phyloP scores from a whole-genome alignment of 2,888 invertebrate species.

The Achlya flavicornis region DNA sequence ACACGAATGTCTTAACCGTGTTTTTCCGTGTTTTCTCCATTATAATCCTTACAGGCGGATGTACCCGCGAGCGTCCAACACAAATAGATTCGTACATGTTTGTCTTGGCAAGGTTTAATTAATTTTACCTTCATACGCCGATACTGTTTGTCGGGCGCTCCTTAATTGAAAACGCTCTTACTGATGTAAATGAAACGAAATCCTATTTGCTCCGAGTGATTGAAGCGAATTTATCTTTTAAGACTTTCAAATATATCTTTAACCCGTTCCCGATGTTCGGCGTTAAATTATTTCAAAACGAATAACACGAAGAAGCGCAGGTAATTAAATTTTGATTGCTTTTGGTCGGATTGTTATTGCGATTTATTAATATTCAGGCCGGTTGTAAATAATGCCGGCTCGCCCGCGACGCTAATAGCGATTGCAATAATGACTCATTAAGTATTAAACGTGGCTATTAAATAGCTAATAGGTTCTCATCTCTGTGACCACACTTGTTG shows the following conservation, averaged over 20 bases:
- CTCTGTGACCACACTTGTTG: slow-evolving; percentile 19
- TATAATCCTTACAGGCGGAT: slow-evolving; percentile 45
- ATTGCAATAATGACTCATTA: slow-evolving; percentile 72
- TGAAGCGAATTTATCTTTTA: slow-evolving; percentile 81
- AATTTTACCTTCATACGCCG: slow-evolving; percentile 84
- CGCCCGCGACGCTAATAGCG: slow-evolving; percentile 66
- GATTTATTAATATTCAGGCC: slow-evolving; percentile 73
- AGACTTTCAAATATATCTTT: slow-evolving; percentile 80
- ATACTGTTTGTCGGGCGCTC: slow-evolving; percentile 80
- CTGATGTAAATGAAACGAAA: slow-evolving; percentile 80
- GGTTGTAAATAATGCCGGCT: slow-evolving; percentile 65
- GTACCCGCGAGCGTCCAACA: slow-evolving; percentile 67
- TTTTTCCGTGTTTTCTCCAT: slow-evolving; percentile 38
- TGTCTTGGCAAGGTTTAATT: slow-evolving; percentile 82
- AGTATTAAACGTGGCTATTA: slow-evolving; percentile 67
- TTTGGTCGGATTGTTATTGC: slow-evolving; percentile 67
- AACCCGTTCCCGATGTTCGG: slow-evolving; percentile 60
- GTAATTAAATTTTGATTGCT: slow-evolving; percentile 79
- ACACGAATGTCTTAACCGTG: slow-evolving; percentile 20
- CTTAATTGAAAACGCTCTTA: slow-evolving; percentile 83
- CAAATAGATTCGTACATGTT: slow-evolving; percentile 80
- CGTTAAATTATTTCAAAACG: slow-evolving; percentile 60
- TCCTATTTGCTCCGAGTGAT: slow-evolving; percentile 82
- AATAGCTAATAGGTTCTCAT: slow-evolving; percentile 36
- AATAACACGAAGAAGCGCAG: slow-evolving; percentile 57